Base-by-base conservation (phyloP, 2,888 invertebrate species). In the Scelioninae gen. 2 region DNA sequence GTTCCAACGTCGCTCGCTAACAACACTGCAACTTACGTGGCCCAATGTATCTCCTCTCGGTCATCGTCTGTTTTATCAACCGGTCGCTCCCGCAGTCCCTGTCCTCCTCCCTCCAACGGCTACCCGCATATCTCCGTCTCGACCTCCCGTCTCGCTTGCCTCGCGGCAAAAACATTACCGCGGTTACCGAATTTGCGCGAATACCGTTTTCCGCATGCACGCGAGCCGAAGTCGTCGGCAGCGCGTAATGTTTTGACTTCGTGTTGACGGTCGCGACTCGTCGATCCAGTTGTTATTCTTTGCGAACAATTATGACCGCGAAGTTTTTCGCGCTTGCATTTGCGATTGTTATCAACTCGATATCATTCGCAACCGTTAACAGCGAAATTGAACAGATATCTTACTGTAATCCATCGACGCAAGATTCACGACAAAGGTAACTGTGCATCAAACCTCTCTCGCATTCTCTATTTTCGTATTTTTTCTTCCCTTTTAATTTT, bases 361-460 rank as follows among this genome's bases (percentile, higher is more conserved):
- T 31, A 33, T 57, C 11, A 35, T 48, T 65, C 31, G 18, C 37
- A 18, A 55, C 2, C 15, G 58, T 58, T 39, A 50, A 57, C 41
- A 41, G 41, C 7, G 67, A 67, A 48, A 6, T 67, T 25, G 57
- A 41, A 39, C 57, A 67, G 33, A 37, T 67, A 22, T 13, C 67
- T 31, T 67, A 58, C 31, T 67, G 67, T 15, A 15, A 67, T 41
- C 58, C 57, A n/a, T 50, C 58, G 0, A 16, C 16, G 9, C 2
- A 28, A 46, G 16, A 58, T 13, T 16, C 35, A 2, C 67, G n/a
- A 31, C 28, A 58, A 41, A 57, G 57, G 57, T 67, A 33, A 18
- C n/a, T n/a, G n/a, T n/a, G n/a, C n/a, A n/a, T n/a, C n/a, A n/a
- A n/a, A n/a, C n/a, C n/a, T n/a, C n/a, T n/a, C n/a, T n/a, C n/a